A percentile compares a stretch with the other conserved stretches of the same genome.
Conservation (phyloP, 2,797 vertebrate genomes). For the Dromococcyx pavoninus region DNA sequence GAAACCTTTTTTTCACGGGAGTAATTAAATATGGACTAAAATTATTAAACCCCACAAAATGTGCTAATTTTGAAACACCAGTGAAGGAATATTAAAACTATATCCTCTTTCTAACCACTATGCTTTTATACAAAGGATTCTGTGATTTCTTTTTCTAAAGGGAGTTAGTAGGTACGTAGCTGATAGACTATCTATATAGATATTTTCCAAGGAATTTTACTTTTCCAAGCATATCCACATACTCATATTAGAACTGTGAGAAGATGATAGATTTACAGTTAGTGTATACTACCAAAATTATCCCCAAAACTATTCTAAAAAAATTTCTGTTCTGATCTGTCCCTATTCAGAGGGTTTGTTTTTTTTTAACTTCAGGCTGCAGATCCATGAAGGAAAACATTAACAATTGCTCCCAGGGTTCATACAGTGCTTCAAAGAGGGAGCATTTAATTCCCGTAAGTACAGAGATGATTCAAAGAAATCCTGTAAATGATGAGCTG, state of each 20-base stretch:
- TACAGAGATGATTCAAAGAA: slow-evolving; percentile 20
- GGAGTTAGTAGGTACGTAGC: background rate
- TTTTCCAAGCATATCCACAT: background rate
- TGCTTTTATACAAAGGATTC: background rate
- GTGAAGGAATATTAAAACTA: background rate
- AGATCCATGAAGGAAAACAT: background rate
- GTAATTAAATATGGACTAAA: background rate
- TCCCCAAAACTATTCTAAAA: background rate
- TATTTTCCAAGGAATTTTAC: background rate
- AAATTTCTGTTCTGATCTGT: background rate
- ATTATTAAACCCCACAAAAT: background rate
- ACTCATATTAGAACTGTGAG: background rate
- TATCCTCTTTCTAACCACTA: background rate
- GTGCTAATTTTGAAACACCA: background rate
- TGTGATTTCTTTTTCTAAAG: background rate
- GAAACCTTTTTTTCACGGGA: background rate
- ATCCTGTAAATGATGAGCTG: slow-evolving; percentile 19
- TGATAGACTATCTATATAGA: background rate
- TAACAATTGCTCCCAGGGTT: slow-evolving; percentile 1
- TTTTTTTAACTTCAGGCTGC: background rate
- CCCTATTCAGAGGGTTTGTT: background rate
- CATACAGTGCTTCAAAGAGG: background rate
- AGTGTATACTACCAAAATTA: background rate
- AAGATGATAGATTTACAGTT: background rate
- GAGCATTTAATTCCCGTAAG: slow-evolving; percentile 17